Conservation (phyloP, 1,140 invertebrate species). For the Drosophila lacteicornis region DNA sequence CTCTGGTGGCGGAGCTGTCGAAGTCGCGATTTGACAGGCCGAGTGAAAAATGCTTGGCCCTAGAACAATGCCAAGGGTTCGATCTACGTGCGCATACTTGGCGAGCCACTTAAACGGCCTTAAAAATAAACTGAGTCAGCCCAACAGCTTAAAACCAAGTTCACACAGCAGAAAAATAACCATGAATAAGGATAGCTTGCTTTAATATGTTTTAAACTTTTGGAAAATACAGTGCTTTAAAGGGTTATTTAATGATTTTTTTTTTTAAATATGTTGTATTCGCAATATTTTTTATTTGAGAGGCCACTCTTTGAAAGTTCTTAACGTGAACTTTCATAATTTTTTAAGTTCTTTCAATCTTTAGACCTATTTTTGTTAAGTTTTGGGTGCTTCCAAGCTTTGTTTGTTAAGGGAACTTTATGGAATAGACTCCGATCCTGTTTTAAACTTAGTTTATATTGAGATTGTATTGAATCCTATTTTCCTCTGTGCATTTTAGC, state of each 20-base stretch:
- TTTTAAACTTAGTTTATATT: no score
- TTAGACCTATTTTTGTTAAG: no score
- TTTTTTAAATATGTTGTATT: no score
- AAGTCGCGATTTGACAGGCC: conserved; percentile 63
- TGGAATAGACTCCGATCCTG: no score
- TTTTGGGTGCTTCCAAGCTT: neutral
- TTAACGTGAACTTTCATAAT: no score
- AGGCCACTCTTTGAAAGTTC: no score
- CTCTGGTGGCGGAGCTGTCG: conserved; percentile 57
- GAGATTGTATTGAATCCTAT: no score
- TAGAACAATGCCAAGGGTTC: conserved; percentile 62
- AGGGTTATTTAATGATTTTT: no score
- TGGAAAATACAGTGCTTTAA: neutral
- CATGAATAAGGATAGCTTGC: no score
- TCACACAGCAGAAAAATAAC: neutral
- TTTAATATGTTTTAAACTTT: neutral
- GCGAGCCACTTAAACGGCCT: conserved; percentile 72
- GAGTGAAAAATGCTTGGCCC: conserved; percentile 64
- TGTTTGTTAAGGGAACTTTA: neutral
- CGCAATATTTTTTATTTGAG: no score
- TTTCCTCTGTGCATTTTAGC: conserved; percentile 11
- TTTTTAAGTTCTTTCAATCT: no score
- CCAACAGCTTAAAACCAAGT: neutral
- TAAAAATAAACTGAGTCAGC: conserved; percentile 66
- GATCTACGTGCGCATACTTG: conserved; percentile 57